Evolutionary conservation across 2,797 vertebrate species (phyloP).

Genomic region (Ficedula albicollis): DNA sequence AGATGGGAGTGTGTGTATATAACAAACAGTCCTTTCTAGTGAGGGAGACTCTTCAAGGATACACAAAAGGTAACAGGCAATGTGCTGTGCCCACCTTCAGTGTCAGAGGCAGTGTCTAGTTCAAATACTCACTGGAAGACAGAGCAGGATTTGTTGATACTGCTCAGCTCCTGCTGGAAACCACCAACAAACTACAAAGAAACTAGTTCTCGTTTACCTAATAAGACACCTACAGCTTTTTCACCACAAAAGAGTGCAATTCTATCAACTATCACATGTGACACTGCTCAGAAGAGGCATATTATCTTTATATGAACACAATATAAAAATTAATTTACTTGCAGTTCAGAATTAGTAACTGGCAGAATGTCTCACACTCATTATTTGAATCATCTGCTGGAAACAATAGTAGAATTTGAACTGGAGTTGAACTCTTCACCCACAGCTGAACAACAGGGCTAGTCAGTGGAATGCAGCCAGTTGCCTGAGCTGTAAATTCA

Average conservation of each 20-base stretch:
- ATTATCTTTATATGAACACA: not conserved
- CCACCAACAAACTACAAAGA: not conserved
- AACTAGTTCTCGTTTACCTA: not conserved
- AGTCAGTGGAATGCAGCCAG: not conserved
- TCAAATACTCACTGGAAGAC: not conserved
- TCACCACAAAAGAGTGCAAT: not conserved
- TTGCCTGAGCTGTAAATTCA: not conserved
- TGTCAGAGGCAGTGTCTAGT: not conserved
- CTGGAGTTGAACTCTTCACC: constrained; percentile 43
- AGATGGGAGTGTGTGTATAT: constrained; percentile 61
- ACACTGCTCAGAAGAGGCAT: not conserved
- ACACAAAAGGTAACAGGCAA: not conserved
- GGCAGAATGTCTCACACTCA: not conserved
- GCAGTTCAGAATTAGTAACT: constrained; percentile 9
- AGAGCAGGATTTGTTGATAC: not conserved
- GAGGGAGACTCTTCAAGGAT: constrained; percentile 25
- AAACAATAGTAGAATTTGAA: constrained; percentile 48
- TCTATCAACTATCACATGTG: not conserved
- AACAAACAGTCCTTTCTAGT: constrained; percentile 71
- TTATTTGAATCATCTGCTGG: constrained; percentile 48
- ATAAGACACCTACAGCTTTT: not conserved
- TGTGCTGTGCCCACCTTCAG: not conserved
- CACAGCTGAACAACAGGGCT: not conserved
- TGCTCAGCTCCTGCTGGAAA: not conserved
- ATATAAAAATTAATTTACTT: not conserved